Conservation (phyloP, 1,140 invertebrate species). For the Lepidurus apus region DNA sequence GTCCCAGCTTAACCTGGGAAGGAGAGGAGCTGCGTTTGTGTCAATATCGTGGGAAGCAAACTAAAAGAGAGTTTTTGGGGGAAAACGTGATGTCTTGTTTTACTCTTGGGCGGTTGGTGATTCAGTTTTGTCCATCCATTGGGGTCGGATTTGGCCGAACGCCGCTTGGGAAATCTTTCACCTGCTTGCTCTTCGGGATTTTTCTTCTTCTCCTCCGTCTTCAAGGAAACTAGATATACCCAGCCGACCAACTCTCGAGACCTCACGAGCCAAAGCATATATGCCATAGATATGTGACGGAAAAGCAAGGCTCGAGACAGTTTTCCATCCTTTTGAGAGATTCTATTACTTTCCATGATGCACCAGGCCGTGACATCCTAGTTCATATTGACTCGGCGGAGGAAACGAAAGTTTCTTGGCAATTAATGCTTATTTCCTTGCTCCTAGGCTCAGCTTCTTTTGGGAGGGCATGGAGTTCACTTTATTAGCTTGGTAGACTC, state of each 20-base stretch:
- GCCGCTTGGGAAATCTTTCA: constrained; percentile 24
- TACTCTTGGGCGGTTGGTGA: background rate
- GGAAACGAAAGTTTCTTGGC: background rate
- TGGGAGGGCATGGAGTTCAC: background rate
- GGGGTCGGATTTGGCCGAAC: background rate
- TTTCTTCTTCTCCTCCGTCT: background rate
- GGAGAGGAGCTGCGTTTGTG: background rate
- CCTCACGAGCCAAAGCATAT: background rate
- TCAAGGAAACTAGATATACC: background rate
- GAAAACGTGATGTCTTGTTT: background rate
- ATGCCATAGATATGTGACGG: background rate
- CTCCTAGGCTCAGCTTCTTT: background rate
- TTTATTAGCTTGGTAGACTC: background rate
- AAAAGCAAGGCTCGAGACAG: background rate
- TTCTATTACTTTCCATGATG: constrained; percentile 1
- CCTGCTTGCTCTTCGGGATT: constrained; percentile 25
- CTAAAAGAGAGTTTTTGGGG: background rate
- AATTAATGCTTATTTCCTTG: background rate
- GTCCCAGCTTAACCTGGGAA: too few relatives aligned
- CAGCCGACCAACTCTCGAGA: background rate
- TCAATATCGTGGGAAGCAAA: background rate
- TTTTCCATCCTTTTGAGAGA: background rate
- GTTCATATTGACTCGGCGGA: background rate
- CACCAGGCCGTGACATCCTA: background rate
- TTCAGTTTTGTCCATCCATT: constrained; percentile 13